Evolutionary conservation across 2,797 vertebrate genomes (phyloP).

Genomic region (Acipenser transmontanus): DNA sequence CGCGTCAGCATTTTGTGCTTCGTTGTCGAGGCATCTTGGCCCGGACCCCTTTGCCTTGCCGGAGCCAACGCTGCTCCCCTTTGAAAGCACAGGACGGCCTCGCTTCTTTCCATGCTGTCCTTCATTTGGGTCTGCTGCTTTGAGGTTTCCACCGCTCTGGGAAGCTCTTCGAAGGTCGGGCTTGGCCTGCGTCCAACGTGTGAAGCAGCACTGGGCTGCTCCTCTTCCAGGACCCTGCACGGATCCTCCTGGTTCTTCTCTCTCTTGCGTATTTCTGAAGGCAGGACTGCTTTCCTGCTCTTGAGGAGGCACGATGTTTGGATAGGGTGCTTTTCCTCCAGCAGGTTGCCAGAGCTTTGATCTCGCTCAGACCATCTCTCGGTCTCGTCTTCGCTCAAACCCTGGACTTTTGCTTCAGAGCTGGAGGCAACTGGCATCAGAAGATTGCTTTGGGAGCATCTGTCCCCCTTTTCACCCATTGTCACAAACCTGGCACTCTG

Average conservation of each 20-base stretch:
- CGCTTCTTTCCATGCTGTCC: conserved; percentile 14
- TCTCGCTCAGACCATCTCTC: conserved; percentile 38
- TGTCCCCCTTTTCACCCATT: conserved; percentile 37
- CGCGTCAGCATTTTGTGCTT: conserved; percentile 67
- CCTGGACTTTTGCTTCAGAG: conserved; percentile 32
- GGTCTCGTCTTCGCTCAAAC: conserved; percentile 38
- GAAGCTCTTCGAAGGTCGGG: conserved; percentile 22
- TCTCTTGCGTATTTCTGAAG: conserved; percentile 61
- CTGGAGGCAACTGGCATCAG: conserved; percentile 45
- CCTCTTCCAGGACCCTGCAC: conserved; percentile 44
- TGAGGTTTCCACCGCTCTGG: conserved; percentile 26
- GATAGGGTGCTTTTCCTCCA: conserved; percentile 35
- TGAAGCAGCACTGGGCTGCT: conserved; percentile 19
- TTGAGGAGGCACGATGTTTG: conserved; percentile 54
- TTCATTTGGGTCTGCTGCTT: background rate
- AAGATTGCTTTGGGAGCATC: conserved; percentile 45
- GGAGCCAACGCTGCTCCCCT: conserved; percentile 36
- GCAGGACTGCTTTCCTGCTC: conserved; percentile 62
- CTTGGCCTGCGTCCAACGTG: conserved; percentile 27
- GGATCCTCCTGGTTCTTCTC: conserved; percentile 58
- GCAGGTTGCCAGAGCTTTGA: conserved; percentile 43
- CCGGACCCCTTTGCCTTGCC: conserved; percentile 31
- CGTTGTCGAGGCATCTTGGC: conserved; percentile 37
- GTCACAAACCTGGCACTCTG: conserved; percentile 47
- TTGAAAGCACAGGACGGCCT: conserved; percentile 55